Evolutionary conservation across 1,140 invertebrate species (phyloP).

Genomic region (Scaptomyza graminum): DNA sequence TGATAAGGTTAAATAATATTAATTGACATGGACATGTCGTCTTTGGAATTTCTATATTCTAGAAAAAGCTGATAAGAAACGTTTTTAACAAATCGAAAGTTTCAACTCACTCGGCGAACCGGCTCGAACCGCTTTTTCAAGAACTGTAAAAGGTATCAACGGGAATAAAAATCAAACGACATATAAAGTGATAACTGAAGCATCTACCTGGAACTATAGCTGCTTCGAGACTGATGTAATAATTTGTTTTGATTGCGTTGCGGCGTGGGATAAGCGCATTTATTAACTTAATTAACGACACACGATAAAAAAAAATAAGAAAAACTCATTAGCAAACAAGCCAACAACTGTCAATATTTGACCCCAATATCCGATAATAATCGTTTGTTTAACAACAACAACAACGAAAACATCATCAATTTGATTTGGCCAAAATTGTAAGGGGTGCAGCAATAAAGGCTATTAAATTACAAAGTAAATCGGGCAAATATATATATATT

Average conservation of each 20-base stretch:
- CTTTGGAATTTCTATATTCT: background rate
- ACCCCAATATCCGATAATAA: conserved; percentile 64
- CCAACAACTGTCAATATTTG: conserved; percentile 57
- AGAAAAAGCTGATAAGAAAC: background rate
- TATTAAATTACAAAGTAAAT: conserved; percentile 24
- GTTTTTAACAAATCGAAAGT: background rate
- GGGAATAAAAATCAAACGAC: too few relatives aligned
- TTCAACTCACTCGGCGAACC: background rate
- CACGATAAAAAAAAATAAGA: too few relatives aligned
- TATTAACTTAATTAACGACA: conserved; percentile 67
- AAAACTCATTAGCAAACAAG: conserved; percentile 44
- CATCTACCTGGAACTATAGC: conserved; percentile 2
- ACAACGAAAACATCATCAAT: conserved; percentile 41
- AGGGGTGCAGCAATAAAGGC: conserved; percentile 2
- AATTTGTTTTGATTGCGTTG: conserved; percentile 63
- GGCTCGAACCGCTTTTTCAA: background rate
- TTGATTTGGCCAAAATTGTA: conserved; percentile 51
- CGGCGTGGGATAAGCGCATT: conserved; percentile 54
- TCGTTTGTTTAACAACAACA: conserved; percentile 10
- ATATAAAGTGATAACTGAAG: background rate
- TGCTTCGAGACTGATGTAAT: conserved; percentile 63
- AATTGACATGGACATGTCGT: background rate
- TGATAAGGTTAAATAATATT: background rate
- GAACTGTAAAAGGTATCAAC: too few relatives aligned
- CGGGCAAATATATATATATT: too few relatives aligned